These are phyloP conservation scores for Cheirogaleus major DNA, from an alignment of 2,797 vertebrate genomes.

Conservation along the genomic window DNA sequence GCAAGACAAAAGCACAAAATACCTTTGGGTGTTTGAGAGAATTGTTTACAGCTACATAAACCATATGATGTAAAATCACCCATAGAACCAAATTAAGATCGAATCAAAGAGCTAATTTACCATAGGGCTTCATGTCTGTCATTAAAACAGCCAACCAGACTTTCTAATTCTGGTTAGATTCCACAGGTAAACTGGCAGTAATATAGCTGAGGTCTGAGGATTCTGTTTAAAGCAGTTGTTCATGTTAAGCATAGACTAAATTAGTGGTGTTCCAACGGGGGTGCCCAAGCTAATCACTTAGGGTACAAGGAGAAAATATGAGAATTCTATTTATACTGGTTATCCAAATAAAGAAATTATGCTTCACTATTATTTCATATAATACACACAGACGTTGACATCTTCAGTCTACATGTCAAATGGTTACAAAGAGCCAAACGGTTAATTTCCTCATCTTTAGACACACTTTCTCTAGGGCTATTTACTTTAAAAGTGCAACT, in stretches of 20 bases:
- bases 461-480: background rate
- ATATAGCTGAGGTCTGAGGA: background rate
- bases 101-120: background rate
- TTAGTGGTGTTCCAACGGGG: background rate
- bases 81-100: background rate
- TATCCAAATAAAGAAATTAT: background rate
- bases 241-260: background rate
- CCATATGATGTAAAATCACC: background rate
- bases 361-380: background rate
- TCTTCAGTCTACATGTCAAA: background rate
- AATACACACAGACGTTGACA: background rate
- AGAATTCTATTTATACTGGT: background rate
- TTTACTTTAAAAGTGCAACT: background rate
- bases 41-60: background rate
- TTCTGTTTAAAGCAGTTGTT: background rate
- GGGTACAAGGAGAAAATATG: background rate
- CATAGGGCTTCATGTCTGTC: background rate
- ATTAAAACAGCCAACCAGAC: background rate
- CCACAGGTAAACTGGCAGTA: background rate
- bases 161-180: background rate
- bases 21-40: background rate
- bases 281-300: background rate
- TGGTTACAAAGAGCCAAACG: background rate
- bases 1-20: background rate
- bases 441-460: background rate